These are phyloP conservation scores for Phaonia tiefii DNA, from an alignment of 2,888 invertebrate genomes.

Conservation along the genomic window DNA sequence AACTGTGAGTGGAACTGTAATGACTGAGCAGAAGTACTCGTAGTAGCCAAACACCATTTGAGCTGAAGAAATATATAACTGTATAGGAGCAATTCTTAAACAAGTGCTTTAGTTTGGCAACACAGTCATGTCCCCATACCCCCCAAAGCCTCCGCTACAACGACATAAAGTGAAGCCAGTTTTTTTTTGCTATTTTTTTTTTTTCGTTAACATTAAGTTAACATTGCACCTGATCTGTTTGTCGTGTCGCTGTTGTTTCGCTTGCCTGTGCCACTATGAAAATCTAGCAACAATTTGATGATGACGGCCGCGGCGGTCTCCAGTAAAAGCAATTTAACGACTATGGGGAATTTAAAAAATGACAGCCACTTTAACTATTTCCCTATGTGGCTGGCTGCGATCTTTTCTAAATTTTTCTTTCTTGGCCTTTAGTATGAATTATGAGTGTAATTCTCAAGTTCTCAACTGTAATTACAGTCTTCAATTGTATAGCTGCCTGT, in stretches of 20 bases:
- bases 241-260: constrained; percentile 52
- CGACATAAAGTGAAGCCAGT: constrained; percentile 41
- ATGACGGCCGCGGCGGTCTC: constrained; percentile 61
- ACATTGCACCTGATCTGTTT: constrained; percentile 65
- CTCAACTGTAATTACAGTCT: constrained; percentile 17
- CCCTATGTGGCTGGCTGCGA: constrained; percentile 10
- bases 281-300: constrained; percentile 59
- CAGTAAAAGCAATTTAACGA: constrained; percentile 61
- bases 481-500: constrained; percentile 18
- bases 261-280: neutral
- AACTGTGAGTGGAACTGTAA: no score
- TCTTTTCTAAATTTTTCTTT: constrained; percentile 9
- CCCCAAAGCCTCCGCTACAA: constrained; percentile 44
- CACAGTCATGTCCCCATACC: constrained; percentile 12
- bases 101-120: constrained; percentile 64
- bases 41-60: constrained; percentile 22
- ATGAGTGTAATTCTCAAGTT: constrained; percentile 48
- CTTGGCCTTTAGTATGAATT: constrained; percentile 45
- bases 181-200: constrained; percentile 23
- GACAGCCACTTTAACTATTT: constrained; percentile 62
- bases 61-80: constrained; percentile 35
- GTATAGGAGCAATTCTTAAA: constrained; percentile 50
- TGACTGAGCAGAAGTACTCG: no score
- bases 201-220: constrained; percentile 24
- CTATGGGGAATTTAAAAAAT: constrained; percentile 64